phyloP scores from a whole-genome alignment of 1,140 invertebrate genomes.

The Bombus huntii region DNA sequence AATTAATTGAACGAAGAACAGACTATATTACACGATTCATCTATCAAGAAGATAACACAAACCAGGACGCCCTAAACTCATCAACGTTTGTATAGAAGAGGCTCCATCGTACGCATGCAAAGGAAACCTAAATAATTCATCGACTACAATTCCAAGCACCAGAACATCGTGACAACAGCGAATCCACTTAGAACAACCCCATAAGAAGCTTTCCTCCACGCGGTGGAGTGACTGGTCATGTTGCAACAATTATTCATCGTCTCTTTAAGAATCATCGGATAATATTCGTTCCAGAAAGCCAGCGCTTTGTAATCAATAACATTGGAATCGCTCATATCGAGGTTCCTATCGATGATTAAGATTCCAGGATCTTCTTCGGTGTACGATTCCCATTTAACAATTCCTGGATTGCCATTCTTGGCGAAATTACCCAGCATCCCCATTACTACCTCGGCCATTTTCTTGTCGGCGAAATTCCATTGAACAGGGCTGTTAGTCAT shows the following conservation, averaged over 20 bases:
- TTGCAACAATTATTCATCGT: constrained; percentile 88
- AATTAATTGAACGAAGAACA: neutral
- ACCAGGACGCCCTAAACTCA: neutral
- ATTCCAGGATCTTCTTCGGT: constrained; percentile 85
- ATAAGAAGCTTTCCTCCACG: constrained; percentile 8
- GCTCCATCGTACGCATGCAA: neutral
- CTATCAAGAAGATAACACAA: neutral
- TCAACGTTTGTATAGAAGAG: neutral
- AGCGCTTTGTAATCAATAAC: constrained; percentile 89
- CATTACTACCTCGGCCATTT: constrained; percentile 90
- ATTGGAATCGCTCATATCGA: constrained; percentile 87
- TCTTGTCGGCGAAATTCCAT: constrained; percentile 90
- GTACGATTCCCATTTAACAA: constrained; percentile 88
- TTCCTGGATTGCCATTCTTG: constrained; percentile 86
- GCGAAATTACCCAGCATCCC: constrained; percentile 89
- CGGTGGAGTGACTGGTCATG: constrained; percentile 72
- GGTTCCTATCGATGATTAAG: constrained; percentile 88
- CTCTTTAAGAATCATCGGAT: constrained; percentile 87
- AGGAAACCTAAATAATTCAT: neutral
- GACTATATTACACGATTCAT: neutral
- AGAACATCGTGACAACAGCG: neutral
- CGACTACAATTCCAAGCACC: constrained; percentile 35
- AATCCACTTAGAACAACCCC: constrained; percentile 17
- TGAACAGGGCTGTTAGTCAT: constrained; percentile 80
- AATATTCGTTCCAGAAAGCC: constrained; percentile 92